Evolutionary conservation across 1,140 invertebrate species (phyloP), one percentile per base, ranked within the genome.

Genomic region (Subanguina moxae): DNA sequence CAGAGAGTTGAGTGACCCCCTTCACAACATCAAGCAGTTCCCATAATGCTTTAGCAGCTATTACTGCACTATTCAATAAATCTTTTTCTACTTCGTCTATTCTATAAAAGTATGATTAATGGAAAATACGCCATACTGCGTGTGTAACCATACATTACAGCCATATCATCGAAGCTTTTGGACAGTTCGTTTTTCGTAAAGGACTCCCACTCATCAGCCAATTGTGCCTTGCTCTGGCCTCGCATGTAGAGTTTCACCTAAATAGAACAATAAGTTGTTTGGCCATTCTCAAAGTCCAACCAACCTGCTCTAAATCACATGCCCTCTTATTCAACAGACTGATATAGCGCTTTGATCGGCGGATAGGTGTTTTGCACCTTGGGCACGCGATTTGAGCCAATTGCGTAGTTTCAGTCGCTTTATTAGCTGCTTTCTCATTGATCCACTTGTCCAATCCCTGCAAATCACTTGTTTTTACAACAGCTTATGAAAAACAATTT

Each of bases 271-370:
- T 11, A 38, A 38, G 11, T 38, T 38, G 11, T 38, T 38, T 38
- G 32, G 32, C n/a, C n/a, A n/a, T 38, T 38, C 32, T 38, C 11
- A 38, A 5, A 38, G 11, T 38, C 11, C 11, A 11, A 38, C 11
- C 32, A 38, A 68, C 66, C 13, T 68, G 63, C 56, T 68, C 66
- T 19, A 68, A 68, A 46, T 68, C 65, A 28, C 11, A 21, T 1
- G 66, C 66, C 15, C 65, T 25, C 38, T 68, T 27, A n/a, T 68
- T 68, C 27, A 68, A 21, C n/a, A 57, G n/a, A 59, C 65, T 66
- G 13, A 68, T 57, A 27, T 68, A 68, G n/a, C 66, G 67, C 17
- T 48, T 68, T n/a, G 66, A 68, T 32, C 66, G 66, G 3, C 65
- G 5, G 13, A 68, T 68, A 19, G 66, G 32, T 5, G 66, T 68